Conservation (phyloP, 1,140 invertebrate genomes). For the Platyura marginata region DNA sequence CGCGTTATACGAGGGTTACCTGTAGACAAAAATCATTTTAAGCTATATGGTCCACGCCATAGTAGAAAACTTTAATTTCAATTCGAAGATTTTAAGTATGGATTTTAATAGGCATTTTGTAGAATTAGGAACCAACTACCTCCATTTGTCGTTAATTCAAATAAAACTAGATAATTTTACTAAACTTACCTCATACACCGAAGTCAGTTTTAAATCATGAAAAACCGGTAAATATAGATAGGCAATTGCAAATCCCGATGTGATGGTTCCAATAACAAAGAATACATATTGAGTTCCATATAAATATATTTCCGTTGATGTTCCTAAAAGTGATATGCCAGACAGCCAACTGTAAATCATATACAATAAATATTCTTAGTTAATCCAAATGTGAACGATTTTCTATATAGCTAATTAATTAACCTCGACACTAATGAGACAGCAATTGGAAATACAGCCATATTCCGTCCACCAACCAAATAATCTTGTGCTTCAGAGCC, state of each 20-base stretch:
- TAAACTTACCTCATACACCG: conserved; percentile 57
- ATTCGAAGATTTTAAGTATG: too few relatives aligned
- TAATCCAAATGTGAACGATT: neutral
- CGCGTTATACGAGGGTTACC: too few relatives aligned
- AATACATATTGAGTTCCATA: conserved; percentile 57
- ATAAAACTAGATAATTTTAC: too few relatives aligned
- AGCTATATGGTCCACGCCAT: too few relatives aligned
- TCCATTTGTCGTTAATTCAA: too few relatives aligned
- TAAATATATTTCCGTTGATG: conserved; percentile 69
- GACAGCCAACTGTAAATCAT: conserved; percentile 60
- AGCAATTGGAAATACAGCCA: conserved; percentile 55
- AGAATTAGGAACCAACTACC: too few relatives aligned
- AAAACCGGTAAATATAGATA: conserved; percentile 67
- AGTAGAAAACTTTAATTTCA: too few relatives aligned
- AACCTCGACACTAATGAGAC: conserved; percentile 48
- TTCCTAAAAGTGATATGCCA: conserved; percentile 62
- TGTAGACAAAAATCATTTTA: too few relatives aligned
- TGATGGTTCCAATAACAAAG: conserved; percentile 38
- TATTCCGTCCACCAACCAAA: conserved; percentile 57
- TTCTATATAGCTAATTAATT: too few relatives aligned
- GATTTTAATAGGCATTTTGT: too few relatives aligned
- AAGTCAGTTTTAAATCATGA: conserved; percentile 60
- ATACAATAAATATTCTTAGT: neutral
- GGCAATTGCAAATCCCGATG: conserved; percentile 47
- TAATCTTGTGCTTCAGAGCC: conserved; percentile 40